Evolutionary conservation across 2,113 vertebrate genomes (phyloP).

Genomic region (Pithys albifrons): DNA sequence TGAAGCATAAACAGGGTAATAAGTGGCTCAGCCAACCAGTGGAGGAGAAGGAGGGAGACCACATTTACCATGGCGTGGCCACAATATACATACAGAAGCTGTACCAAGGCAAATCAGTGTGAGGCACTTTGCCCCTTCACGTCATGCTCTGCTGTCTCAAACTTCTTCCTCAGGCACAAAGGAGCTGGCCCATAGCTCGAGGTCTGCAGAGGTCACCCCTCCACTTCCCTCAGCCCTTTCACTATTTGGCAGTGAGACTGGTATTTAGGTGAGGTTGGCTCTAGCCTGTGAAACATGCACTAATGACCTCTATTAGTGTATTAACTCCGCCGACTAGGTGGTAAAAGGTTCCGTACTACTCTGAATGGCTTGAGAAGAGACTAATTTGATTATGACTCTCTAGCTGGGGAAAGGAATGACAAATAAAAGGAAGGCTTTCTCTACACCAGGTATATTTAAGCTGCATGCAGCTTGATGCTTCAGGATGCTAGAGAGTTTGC

Average conservation of each 20-base stretch:
- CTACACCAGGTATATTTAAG: background rate
- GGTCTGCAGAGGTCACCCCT: background rate
- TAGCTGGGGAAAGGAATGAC: background rate
- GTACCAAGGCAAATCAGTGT: background rate
- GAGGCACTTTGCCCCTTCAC: background rate
- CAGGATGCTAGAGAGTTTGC: background rate
- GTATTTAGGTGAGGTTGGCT: background rate
- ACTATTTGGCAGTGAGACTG: background rate
- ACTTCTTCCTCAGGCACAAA: background rate
- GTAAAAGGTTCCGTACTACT: background rate
- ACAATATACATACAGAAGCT: background rate
- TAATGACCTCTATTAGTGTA: background rate
- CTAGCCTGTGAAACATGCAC: background rate
- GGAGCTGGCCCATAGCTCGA: background rate
- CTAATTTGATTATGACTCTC: background rate
- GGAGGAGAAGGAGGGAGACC: background rate
- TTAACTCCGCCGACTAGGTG: background rate
- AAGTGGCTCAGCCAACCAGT: background rate
- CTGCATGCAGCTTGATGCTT: background rate
- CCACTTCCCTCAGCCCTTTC: background rate
- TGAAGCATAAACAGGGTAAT: background rate
- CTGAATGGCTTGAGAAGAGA: background rate
- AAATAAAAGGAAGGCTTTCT: background rate
- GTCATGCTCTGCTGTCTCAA: background rate
- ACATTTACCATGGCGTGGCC: background rate